Evolutionary conservation across 2,113 vertebrate genomes (phyloP).

Genomic region (Pipa parva): DNA sequence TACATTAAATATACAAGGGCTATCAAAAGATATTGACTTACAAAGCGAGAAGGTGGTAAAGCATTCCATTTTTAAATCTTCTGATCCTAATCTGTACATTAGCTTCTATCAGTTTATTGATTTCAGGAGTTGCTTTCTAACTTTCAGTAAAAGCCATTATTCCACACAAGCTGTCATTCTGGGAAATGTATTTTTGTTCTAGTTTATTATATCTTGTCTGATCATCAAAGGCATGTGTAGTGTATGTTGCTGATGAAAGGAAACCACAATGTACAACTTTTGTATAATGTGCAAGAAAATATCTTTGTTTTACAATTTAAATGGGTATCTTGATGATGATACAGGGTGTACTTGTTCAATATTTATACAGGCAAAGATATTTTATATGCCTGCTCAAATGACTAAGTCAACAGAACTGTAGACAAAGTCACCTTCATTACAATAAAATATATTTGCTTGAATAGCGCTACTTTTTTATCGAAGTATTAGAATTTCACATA

Average conservation of each 20-base stretch:
- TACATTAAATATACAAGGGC: slow-evolving; percentile 2
- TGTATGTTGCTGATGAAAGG: slow-evolving; percentile 43
- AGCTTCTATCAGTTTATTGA: slow-evolving; percentile 60
- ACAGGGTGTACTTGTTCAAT: background rate
- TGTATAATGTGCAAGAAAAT: slow-evolving; percentile 36
- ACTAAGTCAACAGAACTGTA: background rate
- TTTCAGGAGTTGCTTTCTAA: slow-evolving; percentile 51
- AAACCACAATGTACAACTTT: slow-evolving; percentile 23
- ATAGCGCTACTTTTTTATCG: background rate
- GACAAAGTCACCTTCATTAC: background rate
- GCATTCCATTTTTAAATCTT: slow-evolving; percentile 72
- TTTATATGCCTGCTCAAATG: background rate
- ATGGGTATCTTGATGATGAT: slow-evolving; percentile 13
- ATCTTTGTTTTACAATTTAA: slow-evolving; percentile 28
- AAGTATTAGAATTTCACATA: background rate
- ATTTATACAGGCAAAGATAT: background rate
- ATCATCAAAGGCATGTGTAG: slow-evolving; percentile 45
- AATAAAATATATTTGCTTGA: background rate
- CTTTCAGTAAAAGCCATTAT: slow-evolving; percentile 55
- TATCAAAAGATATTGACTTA: slow-evolving; percentile 61
- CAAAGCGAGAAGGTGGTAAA: slow-evolving; percentile 59
- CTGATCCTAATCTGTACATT: slow-evolving; percentile 68
- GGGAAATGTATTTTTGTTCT: slow-evolving; percentile 53
- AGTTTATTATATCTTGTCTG: slow-evolving; percentile 50
- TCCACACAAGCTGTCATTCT: slow-evolving; percentile 51